Base-by-base conservation (phyloP, 2,888 invertebrate species). In the Xestia c-nigrum region DNA sequence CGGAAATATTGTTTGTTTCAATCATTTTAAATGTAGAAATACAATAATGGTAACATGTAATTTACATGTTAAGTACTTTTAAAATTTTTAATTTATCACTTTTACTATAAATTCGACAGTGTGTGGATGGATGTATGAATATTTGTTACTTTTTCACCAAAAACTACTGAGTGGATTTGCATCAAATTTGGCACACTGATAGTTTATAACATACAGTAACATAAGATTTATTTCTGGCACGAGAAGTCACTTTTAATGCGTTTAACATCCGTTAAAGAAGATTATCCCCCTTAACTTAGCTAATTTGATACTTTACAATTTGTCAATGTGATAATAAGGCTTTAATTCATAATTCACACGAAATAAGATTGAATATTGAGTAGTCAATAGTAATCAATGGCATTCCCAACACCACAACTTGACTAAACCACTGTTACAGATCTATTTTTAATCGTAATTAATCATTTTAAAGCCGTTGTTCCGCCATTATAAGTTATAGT, bases 371-470 rank as follows among this genome's bases (percentile, higher is more conserved):
- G 7, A 59, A 59, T 59, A 59, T 31, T 59, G 59, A 59, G 16
- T n/a, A 24, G 5, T 55, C 50, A 50, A 50, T 50, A 50, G 50
- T n/a, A 55, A n/a, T 55, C 59, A 70, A 78, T 67, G 70, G 14
- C 46, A 52, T 40, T 12, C n/a, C 7, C 38, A 66, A 46, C 65
- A 59, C 55, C 43, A 19, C 1, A 9, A 31, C 24, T 66, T 31
- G 7, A 43, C 19, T 50, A 38, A 68, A 63, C 43, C 24, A n/a
- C 40, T 57, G 21, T 57, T 76, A 70, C 16, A 70, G 24, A 69
- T 76, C 31, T 70, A 65, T 64, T 77, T 84, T 80, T 65, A 85
- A 55, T 77, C 19, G 66, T 76, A 63, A 83, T 87, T 80, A 74
- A 81, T 84, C 79, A 80, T 87, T 78, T 46, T 65, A 74, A 75